phyloP scores from a whole-genome alignment of 2,797 vertebrate genomes.

The Brachyalestes nurse region DNA sequence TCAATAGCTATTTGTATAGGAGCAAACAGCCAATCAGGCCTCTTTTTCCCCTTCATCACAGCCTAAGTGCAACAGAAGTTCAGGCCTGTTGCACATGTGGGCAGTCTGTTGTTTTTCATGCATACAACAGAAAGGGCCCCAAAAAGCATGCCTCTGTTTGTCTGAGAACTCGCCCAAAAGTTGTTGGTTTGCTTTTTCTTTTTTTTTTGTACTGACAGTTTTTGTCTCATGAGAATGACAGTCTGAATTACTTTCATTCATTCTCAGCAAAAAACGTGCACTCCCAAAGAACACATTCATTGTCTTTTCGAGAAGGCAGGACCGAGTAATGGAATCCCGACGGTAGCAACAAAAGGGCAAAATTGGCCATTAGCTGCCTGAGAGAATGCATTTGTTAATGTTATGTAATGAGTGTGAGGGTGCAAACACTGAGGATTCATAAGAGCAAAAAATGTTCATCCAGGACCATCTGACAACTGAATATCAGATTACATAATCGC shows the following conservation, averaged over 20 bases:
- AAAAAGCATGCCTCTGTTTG: conserved; percentile 18
- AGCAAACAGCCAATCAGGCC: conserved; percentile 38
- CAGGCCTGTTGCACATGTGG: conserved; percentile 33
- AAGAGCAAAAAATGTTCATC: conserved; percentile 33
- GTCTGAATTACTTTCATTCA: conserved; percentile 11
- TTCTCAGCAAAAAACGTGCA: conserved; percentile 28
- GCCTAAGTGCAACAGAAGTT: conserved; percentile 36
- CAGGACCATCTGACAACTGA: conserved; percentile 30
- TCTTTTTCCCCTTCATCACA: conserved; percentile 12
- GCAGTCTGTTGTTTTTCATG: conserved; percentile 31
- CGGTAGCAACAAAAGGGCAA: conserved; percentile 20
- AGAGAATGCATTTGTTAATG: conserved; percentile 26
- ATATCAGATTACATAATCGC: conserved; percentile 42
- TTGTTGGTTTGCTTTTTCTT: conserved; percentile 23
- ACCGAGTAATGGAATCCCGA: conserved; percentile 34
- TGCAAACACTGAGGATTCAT: conserved; percentile 25
- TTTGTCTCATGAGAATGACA: background rate
- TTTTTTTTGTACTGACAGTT: background rate
- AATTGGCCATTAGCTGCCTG: conserved; percentile 45
- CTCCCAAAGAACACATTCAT: conserved; percentile 18
- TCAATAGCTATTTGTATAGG: conserved; percentile 39
- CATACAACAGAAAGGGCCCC: background rate
- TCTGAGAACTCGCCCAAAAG: conserved; percentile 14
- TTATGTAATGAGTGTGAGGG: conserved; percentile 46
- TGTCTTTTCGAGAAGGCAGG: conserved; percentile 29